phyloP scores from a whole-genome alignment of 1,140 invertebrate species.

The Tribolium madens region DNA sequence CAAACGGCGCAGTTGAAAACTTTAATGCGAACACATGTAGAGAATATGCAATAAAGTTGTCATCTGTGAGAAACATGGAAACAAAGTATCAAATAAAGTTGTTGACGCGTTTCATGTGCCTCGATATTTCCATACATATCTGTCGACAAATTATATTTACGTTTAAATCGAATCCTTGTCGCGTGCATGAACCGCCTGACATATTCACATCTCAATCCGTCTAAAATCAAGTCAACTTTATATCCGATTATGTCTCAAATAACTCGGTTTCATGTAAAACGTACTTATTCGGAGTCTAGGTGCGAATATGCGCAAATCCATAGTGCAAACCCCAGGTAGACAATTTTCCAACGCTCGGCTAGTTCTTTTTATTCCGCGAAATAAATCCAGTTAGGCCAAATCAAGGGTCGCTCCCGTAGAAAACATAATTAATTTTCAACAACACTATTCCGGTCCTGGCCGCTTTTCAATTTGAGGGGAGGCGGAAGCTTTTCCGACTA shows the following conservation, averaged over 20 bases:
- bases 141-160: slow-evolving; percentile 52
- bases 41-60: slow-evolving; percentile 49
- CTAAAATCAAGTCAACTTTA: slow-evolving; percentile 46
- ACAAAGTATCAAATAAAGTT: slow-evolving; percentile 55
- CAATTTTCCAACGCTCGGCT: slow-evolving; percentile 9
- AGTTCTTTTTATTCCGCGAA: background rate
- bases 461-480: slow-evolving; percentile 21
- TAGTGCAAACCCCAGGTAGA: slow-evolving; percentile 20
- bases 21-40: slow-evolving; percentile 45
- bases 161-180: slow-evolving; percentile 47
- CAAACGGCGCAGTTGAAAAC: slow-evolving; percentile 18
- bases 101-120: slow-evolving; percentile 53
- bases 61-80: slow-evolving; percentile 46
- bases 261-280: slow-evolving; percentile 38
- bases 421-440: slow-evolving; percentile 1
- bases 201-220: slow-evolving; percentile 37
- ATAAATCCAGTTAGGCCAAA: slow-evolving; percentile 21
- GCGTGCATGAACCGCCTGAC: slow-evolving; percentile 41
- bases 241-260: slow-evolving; percentile 44
- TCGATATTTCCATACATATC: slow-evolving; percentile 49
- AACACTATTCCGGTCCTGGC: background rate
- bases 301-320: slow-evolving; percentile 6
- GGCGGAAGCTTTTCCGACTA: slow-evolving; percentile 36
- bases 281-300: slow-evolving; percentile 27
- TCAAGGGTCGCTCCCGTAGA: slow-evolving; percentile 1